Conservation (phyloP, 2,888 invertebrate genomes). For the Lycocerus yunnanus region DNA sequence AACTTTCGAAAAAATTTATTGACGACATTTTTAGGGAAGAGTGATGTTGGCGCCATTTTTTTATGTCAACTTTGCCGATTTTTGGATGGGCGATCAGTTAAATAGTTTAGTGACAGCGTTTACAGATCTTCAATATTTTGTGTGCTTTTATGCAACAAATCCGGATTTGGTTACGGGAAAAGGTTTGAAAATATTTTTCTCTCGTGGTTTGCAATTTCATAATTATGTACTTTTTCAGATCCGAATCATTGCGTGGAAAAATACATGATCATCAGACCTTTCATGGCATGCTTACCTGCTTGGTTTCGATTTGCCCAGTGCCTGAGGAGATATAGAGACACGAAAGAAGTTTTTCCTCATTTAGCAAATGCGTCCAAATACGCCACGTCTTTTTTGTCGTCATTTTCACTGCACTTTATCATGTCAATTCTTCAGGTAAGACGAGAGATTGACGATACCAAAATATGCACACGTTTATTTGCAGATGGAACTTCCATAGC, state of each 20-base stretch:
- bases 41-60: slow-evolving; percentile 90
- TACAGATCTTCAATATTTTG: slow-evolving; percentile 90
- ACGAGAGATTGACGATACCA: not conserved
- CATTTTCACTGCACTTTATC: slow-evolving; percentile 72
- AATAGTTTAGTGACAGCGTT: slow-evolving; percentile 90
- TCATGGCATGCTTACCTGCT: slow-evolving; percentile 92
- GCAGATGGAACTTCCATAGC: slow-evolving; percentile 50
- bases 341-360: slow-evolving; percentile 92
- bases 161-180: slow-evolving; percentile 71
- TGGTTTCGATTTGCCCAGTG: slow-evolving; percentile 99
- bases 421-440: slow-evolving; percentile 21
- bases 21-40: slow-evolving; percentile 66
- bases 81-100: slow-evolving; percentile 98
- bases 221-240: slow-evolving; percentile 51
- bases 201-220: not conserved
- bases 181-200: slow-evolving; percentile 51
- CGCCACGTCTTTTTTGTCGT: slow-evolving; percentile 96
- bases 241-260: slow-evolving; percentile 71
- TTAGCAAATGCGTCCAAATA: slow-evolving; percentile 98
- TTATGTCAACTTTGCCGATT: slow-evolving; percentile 94
- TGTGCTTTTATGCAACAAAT: slow-evolving; percentile 88
- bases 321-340: slow-evolving; percentile 91
- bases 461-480: not conserved
- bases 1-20: slow-evolving; percentile 1
- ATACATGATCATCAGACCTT: slow-evolving; percentile 76